A percentile compares a stretch with the other conserved stretches of the same genome.
These are phyloP conservation scores for Acrocephalus kingi DNA, from an alignment of 2,113 vertebrate species.

Conservation along the genomic window DNA sequence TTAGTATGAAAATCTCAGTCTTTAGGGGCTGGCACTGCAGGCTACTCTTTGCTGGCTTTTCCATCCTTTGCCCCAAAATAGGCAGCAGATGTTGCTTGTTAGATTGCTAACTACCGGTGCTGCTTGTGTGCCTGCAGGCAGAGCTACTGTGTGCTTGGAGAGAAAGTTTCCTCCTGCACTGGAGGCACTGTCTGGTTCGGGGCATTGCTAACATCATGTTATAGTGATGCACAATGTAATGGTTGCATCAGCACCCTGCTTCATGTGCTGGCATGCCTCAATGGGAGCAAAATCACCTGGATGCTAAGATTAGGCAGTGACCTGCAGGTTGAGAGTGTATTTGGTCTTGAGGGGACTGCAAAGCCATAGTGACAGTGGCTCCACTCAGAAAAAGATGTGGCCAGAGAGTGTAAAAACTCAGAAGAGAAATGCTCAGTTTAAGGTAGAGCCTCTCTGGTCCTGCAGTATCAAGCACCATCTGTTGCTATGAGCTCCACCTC, in stretches of 20 bases:
- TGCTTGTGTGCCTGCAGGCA: background rate
- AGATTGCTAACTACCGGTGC: background rate
- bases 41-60: background rate
- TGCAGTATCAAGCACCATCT: constrained; percentile 14
- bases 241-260: background rate
- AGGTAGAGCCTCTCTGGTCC: background rate
- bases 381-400: background rate
- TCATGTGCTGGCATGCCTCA: background rate
- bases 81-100: background rate
- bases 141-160: background rate
- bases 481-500: background rate
- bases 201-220: background rate
- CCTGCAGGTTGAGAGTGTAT: background rate
- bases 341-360: background rate
- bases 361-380: background rate
- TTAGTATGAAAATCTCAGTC: background rate
- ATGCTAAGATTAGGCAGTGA: background rate
- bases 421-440: background rate
- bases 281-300: background rate
- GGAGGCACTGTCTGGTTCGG: background rate
- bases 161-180: background rate
- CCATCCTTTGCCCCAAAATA: background rate
- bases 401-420: background rate
- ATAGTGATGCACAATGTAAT: background rate
- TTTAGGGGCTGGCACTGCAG: background rate